These are phyloP conservation scores for Acanthosepion lycidas DNA, from an alignment of 2,888 invertebrate species.

Conservation along the genomic window DNA sequence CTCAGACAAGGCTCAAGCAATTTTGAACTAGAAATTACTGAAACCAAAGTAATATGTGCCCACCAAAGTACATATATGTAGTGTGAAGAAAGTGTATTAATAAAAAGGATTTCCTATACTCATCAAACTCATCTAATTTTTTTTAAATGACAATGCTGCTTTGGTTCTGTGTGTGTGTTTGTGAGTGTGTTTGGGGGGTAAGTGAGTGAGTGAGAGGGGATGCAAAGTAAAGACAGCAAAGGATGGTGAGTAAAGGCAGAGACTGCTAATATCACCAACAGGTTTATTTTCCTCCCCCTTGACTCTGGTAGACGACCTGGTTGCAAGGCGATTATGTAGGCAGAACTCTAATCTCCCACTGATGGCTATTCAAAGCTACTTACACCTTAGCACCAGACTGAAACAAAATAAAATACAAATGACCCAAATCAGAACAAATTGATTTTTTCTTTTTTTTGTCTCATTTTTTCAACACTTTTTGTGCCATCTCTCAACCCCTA, in stretches of 20 bases:
- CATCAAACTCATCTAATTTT: neutral
- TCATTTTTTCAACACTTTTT: neutral
- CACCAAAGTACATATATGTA: neutral
- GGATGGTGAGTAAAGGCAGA: neutral
- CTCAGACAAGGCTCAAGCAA: neutral
- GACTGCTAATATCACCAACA: neutral
- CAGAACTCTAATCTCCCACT: neutral
- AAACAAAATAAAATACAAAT: conserved; percentile 11
- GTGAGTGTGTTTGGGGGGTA: neutral
- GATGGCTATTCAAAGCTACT: neutral
- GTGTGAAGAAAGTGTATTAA: neutral
- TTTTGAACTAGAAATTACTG: neutral
- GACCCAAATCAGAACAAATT: neutral
- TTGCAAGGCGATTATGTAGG: neutral
- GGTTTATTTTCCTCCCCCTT: too few relatives aligned
- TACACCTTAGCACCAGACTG: conserved; percentile 33
- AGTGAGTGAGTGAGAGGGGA: too few relatives aligned
- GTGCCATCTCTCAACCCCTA: neutral
- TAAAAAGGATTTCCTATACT: neutral
- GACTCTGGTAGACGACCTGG: neutral
- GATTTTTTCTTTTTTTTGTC: neutral
- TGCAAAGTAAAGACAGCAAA: neutral
- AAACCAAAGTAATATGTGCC: neutral
- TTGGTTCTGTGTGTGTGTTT: neutral
- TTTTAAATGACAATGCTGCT: neutral